These are phyloP conservation scores for Acrobeloides nanus DNA, from an alignment of 2,888 invertebrate genomes.

Conservation along the genomic window DNA sequence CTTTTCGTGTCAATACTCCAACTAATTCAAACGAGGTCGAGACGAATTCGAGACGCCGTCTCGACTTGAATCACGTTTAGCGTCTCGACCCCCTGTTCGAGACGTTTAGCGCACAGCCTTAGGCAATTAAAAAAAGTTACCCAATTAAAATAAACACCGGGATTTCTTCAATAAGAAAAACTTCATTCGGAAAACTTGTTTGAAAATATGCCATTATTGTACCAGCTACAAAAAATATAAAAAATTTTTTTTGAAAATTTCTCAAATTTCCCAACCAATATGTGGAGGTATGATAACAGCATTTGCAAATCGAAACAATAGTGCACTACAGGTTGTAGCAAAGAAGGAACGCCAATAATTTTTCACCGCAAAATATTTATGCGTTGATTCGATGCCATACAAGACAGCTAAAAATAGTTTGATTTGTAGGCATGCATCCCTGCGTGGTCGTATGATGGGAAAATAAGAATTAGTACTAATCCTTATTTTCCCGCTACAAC, in stretches of 20 bases:
- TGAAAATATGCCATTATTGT: slow-evolving; percentile 47
- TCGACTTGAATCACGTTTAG: too few species aligned
- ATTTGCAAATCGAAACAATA: slow-evolving; percentile 66
- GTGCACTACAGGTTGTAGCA: slow-evolving; percentile 89
- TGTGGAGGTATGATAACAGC: slow-evolving; percentile 60
- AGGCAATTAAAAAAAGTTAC: slow-evolving; percentile 57
- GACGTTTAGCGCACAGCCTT: not conserved
- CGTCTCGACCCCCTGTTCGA: too few species aligned
- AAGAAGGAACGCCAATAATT: slow-evolving; percentile 98
- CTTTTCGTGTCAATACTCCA: too few species aligned
- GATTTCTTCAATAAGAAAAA: slow-evolving; percentile 86
- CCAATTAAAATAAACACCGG: slow-evolving; percentile 84
- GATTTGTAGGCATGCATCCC: too few species aligned
- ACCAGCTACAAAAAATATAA: slow-evolving; percentile 24
- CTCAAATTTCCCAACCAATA: slow-evolving; percentile 17
- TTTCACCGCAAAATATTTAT: slow-evolving; percentile 91
- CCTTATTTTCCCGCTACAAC: too few species aligned
- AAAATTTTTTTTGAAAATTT: not conserved
- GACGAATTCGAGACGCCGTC: too few species aligned
- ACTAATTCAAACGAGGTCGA: too few species aligned
- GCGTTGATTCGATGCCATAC: slow-evolving; percentile 96
- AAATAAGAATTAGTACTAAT: too few species aligned
- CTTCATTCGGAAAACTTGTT: slow-evolving; percentile 74
- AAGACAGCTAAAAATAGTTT: slow-evolving; percentile 58
- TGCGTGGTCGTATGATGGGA: too few species aligned